Conservation (phyloP, 2,113 vertebrate genomes). For the Sceloporus tristichus region DNA sequence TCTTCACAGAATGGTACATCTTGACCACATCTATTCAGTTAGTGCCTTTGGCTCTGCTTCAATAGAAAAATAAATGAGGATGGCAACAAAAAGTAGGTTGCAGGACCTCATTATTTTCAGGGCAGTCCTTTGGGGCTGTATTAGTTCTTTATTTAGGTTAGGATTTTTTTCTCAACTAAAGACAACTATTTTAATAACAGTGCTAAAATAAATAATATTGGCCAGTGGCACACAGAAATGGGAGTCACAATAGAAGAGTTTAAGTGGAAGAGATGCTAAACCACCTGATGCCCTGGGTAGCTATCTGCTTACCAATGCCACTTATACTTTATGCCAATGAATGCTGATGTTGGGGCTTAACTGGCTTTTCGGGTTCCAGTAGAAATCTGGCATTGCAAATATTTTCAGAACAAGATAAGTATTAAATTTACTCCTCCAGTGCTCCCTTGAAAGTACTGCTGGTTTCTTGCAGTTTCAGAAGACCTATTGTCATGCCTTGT, state of each 20-base stretch:
- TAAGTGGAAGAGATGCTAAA: neutral
- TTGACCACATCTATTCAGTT: slow-evolving; percentile 18
- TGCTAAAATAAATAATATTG: neutral
- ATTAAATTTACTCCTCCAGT: neutral
- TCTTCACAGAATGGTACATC: neutral
- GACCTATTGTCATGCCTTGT: neutral
- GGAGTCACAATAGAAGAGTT: neutral
- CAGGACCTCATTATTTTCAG: neutral
- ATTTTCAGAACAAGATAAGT: neutral
- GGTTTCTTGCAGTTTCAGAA: neutral
- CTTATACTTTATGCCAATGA: neutral
- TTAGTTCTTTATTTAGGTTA: slow-evolving; percentile 2
- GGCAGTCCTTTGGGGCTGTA: neutral
- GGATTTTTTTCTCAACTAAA: neutral
- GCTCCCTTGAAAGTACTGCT: neutral
- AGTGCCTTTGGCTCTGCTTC: slow-evolving; percentile 10
- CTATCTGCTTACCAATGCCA: neutral
- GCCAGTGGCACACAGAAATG: neutral
- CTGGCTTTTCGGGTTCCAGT: neutral
- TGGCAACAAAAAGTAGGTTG: slow-evolving; percentile 9
- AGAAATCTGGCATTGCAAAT: neutral
- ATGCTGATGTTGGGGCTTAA: neutral
- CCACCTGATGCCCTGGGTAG: neutral
- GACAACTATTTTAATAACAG: slow-evolving; percentile 5
- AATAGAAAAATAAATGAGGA: neutral